Base-by-base conservation (phyloP, 2,888 invertebrate genomes). In the Siphonodentalium dalli region DNA sequence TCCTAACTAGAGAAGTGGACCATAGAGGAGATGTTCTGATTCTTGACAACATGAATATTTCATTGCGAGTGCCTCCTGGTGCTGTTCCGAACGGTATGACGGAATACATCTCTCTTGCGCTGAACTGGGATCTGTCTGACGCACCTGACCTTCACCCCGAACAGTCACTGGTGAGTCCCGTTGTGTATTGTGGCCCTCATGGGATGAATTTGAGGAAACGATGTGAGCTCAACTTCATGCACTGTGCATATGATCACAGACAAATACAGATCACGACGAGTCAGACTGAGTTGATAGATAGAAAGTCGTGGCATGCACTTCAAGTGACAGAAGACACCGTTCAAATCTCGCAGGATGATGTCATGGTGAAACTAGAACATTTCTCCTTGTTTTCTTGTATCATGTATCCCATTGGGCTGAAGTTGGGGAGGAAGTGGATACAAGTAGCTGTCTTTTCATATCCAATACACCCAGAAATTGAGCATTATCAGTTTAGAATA, bases 101-200 rank as follows among this genome's bases (percentile, higher is more conserved):
- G 11, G 54, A 66, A 46, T 42, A 56, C 9, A 58, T 71, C 5
- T 54, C 58, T 13, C 51, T 71, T 8, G 66, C 66, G 7, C 51
- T 71, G 7, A 66, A 65, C 40, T 71, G 71, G 71, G 71, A 71
- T 49, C 54, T 71, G 15, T 40, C 56, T 1, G 71, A 71, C 35
- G 66, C 62, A 33, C 71, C 69, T 1, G 8, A 20, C 6, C 65
- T 71, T 66, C 34, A 44, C 18, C 46, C 55, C 13, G 37, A 52
- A 6, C 57, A 69, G 45, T 61, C 68, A 21, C 49, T 69, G 18
- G 68, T 71, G 1, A 68, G 69, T 35, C 71, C 71, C 1, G 66
- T 71, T 0, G 65, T 71, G 1, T 71, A 62, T 43, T 68, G 68
- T 2, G 71, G 71, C 0, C 71, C 71, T 0, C 69, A 67, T 40